Evolutionary conservation across 2,797 vertebrate species (phyloP).

Genomic region (Scolopax rusticola): DNA sequence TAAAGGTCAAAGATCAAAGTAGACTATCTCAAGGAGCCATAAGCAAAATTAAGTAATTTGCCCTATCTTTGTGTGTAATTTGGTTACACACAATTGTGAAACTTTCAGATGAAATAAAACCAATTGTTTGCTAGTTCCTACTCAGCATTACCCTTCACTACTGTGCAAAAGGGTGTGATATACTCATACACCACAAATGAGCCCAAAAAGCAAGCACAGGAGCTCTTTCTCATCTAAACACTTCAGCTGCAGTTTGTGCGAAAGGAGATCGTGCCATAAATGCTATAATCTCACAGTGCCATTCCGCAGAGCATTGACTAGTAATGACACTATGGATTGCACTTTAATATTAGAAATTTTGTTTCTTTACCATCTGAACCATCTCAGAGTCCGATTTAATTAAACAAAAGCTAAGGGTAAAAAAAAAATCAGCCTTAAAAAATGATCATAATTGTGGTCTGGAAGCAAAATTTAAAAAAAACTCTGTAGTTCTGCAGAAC

Average conservation of each 20-base stretch:
- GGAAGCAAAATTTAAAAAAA: not conserved
- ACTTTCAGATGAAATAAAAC: not conserved
- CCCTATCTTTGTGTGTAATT: too few species aligned
- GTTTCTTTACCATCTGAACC: not conserved
- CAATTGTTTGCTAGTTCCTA: not conserved
- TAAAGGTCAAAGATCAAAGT: not conserved
- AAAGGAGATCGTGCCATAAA: not conserved
- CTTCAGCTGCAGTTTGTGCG: not conserved
- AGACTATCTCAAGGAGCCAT: not conserved
- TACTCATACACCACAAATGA: not conserved
- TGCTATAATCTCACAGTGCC: not conserved
- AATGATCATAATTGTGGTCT: not conserved
- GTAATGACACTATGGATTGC: fast-evolving
- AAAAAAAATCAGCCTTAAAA: not conserved
- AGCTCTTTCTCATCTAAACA: not conserved
- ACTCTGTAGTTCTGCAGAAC: not conserved
- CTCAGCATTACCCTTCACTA: not conserved
- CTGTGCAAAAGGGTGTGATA: not conserved
- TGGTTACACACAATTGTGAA: not conserved
- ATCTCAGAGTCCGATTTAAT: not conserved
- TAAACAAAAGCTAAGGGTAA: not conserved
- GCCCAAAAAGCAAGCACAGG: not conserved
- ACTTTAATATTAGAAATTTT: not conserved
- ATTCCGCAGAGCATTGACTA: not conserved
- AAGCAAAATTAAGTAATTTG: not conserved